A percentile compares a stretch with the other conserved stretches of the same genome.
phyloP scores from a whole-genome alignment of 2,797 vertebrate genomes.

The Falco cherrug region DNA sequence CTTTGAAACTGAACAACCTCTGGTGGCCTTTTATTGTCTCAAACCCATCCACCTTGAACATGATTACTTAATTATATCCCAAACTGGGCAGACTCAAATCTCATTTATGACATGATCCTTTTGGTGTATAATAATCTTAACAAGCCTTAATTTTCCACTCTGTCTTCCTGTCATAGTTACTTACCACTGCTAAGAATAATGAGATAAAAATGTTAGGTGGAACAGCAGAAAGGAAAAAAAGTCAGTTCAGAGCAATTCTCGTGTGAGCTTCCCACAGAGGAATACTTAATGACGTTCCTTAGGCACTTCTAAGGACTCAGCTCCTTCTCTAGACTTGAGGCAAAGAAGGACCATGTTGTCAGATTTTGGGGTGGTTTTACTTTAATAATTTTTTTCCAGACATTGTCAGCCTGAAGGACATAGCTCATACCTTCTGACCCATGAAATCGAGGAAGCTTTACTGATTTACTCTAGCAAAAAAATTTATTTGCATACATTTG shows the following conservation, averaged over 20 bases:
- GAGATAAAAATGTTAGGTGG: constrained; percentile 58
- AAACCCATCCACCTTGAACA: constrained; percentile 46
- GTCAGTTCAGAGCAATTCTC: constrained; percentile 13
- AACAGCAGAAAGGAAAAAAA: constrained; percentile 11
- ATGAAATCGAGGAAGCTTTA: not conserved
- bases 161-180: constrained; percentile 73
- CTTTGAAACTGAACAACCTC: constrained; percentile 12
- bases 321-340: not conserved
- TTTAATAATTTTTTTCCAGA: not conserved
- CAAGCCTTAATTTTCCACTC: constrained; percentile 73
- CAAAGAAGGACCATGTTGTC: not conserved
- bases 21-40: constrained; percentile 29
- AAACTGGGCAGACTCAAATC: constrained; percentile 65
- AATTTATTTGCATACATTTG: not conserved
- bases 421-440: not conserved
- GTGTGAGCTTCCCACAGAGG: not conserved
- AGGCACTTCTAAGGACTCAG: not conserved
- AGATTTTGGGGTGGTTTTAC: not conserved
- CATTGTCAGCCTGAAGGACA: not conserved
- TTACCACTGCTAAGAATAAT: constrained; percentile 71
- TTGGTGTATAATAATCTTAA: constrained; percentile 67
- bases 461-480: not conserved
- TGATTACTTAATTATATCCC: constrained; percentile 68
- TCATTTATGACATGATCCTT: constrained; percentile 71
- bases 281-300: not conserved